Percentiles rank a stretch among this genome's conserved stretches.
These are phyloP conservation scores for Vollenhovia emeryi DNA, from an alignment of 1,140 invertebrate genomes.

Conservation along the genomic window DNA sequence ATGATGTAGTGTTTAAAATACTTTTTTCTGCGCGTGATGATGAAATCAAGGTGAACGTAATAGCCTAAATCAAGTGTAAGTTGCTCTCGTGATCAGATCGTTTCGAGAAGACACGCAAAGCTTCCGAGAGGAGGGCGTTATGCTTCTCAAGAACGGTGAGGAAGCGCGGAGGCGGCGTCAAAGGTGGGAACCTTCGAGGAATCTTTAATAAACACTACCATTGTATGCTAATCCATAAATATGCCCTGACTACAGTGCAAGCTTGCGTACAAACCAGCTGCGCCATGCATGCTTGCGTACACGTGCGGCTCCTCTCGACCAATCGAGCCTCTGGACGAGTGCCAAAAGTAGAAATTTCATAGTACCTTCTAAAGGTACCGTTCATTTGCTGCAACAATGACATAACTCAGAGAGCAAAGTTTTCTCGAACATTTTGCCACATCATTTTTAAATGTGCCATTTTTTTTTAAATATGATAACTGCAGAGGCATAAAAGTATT, in stretches of 20 bases:
- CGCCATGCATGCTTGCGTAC: constrained; percentile 67
- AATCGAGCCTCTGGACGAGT: constrained; percentile 65
- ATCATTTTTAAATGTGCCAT: too few relatives aligned
- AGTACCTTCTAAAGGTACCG: constrained; percentile 62
- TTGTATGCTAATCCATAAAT: constrained; percentile 77
- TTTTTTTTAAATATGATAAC: too few relatives aligned
- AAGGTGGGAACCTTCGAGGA: constrained; percentile 74
- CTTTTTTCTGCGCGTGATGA: background rate
- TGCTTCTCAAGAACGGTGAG: constrained; percentile 59
- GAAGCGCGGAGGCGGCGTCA: constrained; percentile 63
- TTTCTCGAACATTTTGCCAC: background rate
- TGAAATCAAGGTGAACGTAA: background rate
- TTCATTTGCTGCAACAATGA: background rate
- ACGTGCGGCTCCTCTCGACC: constrained; percentile 68
- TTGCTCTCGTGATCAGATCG: constrained; percentile 29
- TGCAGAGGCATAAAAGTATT: too few relatives aligned
- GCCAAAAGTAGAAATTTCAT: constrained; percentile 77
- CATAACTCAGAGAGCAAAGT: background rate
- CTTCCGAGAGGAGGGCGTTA: constrained; percentile 53
- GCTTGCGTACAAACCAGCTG: constrained; percentile 75
- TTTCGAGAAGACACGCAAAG: constrained; percentile 45
- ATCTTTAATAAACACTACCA: constrained; percentile 76
- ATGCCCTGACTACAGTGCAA: constrained; percentile 72
- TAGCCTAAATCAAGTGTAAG: background rate
- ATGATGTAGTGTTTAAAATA: background rate